Base-by-base conservation (phyloP, 1,140 invertebrate species). In the Telenomus remus region DNA sequence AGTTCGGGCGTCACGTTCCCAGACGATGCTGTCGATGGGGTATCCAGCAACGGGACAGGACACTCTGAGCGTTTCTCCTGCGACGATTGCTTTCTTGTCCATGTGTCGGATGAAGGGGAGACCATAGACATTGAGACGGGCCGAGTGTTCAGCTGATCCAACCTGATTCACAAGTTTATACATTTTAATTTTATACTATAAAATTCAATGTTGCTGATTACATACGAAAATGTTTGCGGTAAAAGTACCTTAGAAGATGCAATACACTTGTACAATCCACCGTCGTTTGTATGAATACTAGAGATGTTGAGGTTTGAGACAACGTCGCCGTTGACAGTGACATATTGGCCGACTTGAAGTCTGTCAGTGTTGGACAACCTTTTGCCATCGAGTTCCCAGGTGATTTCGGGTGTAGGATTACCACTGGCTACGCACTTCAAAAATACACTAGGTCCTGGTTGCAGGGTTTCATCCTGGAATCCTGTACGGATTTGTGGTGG, bases 11-110 rank as follows among this genome's bases (percentile, higher is more conserved):
- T 92, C 96, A 88, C 95, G 92, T 87, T 97, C 96, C 97, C 97
- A 98, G 10, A 94, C 93, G 76, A 98, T 96, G 42, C 93, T 94
- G 76, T 97, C 94, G 76, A 98, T 96, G 4, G 97, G 97, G 85
- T 97, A 96, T 56, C 97, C 97, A 75, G 96, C 96, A 10, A 98
- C 96, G 7, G 96, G 96, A 83, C 97, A 98, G 65, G 95, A 94
- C 0, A 97, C 94, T 55, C 95, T 91, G 60, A 97, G 89, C 10
- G 92, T 95, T 83, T 97, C 95, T 66, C 96, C 96, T 43, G 97
- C 96, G 6, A 98, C 96, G 43, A 98, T 97, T 16, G 96, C 95
- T 81, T 97, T 94, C 86, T 98, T 98, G 81, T 96, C 95, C 95
- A 97, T 97, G 27, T 94, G 92, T 39, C 95, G 91, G 61, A 97